These are phyloP conservation scores for Emydocephalus ijimae DNA, from an alignment of 2,113 vertebrate genomes.

Conservation along the genomic window DNA sequence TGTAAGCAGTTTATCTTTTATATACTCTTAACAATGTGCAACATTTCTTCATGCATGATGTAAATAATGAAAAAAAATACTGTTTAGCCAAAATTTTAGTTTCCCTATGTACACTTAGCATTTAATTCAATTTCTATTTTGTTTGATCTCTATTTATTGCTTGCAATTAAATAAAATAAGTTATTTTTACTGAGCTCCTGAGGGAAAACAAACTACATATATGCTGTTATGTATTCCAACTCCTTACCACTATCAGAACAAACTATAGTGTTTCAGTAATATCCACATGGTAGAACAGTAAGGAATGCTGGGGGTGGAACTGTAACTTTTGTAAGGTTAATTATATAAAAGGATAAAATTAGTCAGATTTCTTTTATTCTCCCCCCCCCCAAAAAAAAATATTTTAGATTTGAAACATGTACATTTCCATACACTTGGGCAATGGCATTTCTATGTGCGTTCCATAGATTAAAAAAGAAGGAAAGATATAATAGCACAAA, in stretches of 20 bases:
- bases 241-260: conserved; percentile 42
- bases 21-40: conserved; percentile 56
- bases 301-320: not conserved
- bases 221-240: conserved; percentile 49
- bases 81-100: conserved; percentile 56
- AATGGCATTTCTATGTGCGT: conserved; percentile 39
- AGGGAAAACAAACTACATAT: conserved; percentile 67
- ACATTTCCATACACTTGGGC: conserved; percentile 33
- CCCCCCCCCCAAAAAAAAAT: conserved; percentile 38
- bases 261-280: conserved; percentile 11
- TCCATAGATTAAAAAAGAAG: conserved; percentile 58
- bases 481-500: conserved; percentile 63
- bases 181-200: conserved; percentile 71
- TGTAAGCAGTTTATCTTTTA: conserved; percentile 57
- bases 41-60: conserved; percentile 54
- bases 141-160: conserved; percentile 72
- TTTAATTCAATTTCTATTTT: conserved; percentile 66
- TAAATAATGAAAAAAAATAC: conserved; percentile 62
- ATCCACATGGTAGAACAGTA: not conserved
- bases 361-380: conserved; percentile 6
- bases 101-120: conserved; percentile 52
- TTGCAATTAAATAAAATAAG: conserved; percentile 77
- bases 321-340: not conserved
- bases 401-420: conserved; percentile 42
- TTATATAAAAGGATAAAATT: not conserved